A percentile compares a stretch with the other conserved stretches of the same genome.
phyloP scores from a whole-genome alignment of 2,113 vertebrate genomes.

The Psophia crepitans region DNA sequence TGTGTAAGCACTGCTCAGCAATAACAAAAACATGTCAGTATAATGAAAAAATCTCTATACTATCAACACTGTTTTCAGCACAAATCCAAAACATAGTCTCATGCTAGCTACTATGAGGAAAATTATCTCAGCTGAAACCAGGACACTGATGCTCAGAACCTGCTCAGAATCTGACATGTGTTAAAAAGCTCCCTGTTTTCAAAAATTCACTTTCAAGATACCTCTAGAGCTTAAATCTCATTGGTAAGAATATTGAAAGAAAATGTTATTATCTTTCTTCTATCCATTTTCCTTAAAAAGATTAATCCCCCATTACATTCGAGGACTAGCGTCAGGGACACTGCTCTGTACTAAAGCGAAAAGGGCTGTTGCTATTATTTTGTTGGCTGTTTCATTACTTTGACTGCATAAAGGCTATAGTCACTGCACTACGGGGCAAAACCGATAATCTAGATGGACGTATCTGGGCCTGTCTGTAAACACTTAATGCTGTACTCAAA shows the following conservation, averaged over 20 bases:
- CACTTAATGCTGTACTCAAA: background rate
- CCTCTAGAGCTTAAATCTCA: background rate
- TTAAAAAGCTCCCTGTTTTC: background rate
- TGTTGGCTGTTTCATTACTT: background rate
- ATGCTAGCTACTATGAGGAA: too few species aligned
- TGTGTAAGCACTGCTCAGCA: too few species aligned
- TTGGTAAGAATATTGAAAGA: background rate
- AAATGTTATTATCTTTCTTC: background rate
- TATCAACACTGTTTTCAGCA: too few species aligned
- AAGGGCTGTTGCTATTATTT: background rate
- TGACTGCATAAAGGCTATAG: background rate
- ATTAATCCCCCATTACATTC: background rate
- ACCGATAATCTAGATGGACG: fast-evolving
- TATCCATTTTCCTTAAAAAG: background rate
- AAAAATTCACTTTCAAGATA: background rate
- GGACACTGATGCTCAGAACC: background rate
- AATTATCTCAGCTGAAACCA: too few species aligned
- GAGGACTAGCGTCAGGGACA: background rate
- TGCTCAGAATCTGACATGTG: background rate
- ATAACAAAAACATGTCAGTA: too few species aligned
- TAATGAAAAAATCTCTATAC: too few species aligned
- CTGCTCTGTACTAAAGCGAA: background rate
- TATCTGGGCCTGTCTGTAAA: background rate
- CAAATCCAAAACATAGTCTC: too few species aligned
- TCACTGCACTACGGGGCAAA: background rate